Base-by-base conservation (phyloP, 2,888 invertebrate species). In the Cremastinae sp. region DNA sequence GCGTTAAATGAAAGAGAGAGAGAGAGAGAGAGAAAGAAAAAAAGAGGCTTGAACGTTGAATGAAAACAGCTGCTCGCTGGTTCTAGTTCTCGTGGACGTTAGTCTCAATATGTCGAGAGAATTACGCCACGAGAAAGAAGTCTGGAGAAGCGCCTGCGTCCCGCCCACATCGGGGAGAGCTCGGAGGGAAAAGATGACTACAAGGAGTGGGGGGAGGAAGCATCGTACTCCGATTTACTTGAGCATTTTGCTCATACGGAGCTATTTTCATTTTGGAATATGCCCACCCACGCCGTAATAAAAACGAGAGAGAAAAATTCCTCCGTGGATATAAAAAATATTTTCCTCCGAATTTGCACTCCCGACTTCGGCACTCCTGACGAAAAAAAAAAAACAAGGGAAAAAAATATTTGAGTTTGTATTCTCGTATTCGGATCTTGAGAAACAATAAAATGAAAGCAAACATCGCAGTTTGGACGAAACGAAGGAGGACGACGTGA, bases 21-120 rank as follows among this genome's bases (percentile, higher is more conserved):
- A 28, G 28, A 28, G 28, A 28, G 5, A 28, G 28, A 28, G 28
- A 3, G 2, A 28, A 28, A 28, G 85, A 28, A 5, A 28, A 28
- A 28, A 28, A 85, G n/a, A 86, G 84, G 84, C 77, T 59, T 85
- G 83, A 83, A 85, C 83, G 83, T 81, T 88, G 85, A 86, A 89
- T 88, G 88, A 84, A 89, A 89, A 89, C 88, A 89, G 88, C 89
- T 89, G 89, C 86, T 83, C 61, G 76, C 66, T n/a, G 64, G 59
- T 39, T 37, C 49, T 61, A 35, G n/a, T 39, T 62, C 39, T 74
- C 55, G 59, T 61, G 22, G 37, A 22, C 37, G 65, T 59, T 53
- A 41, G 58, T 47, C 9, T 58, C 43, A 53, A 9, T 66, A 51
- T 61, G 28, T 71, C 65, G 14, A 5, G 53, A 7, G 82, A 69